A percentile compares a stretch with the other conserved stretches of the same genome.
phyloP scores from a whole-genome alignment of 2,113 vertebrate genomes.

The Rattus norvegicus region DNA sequence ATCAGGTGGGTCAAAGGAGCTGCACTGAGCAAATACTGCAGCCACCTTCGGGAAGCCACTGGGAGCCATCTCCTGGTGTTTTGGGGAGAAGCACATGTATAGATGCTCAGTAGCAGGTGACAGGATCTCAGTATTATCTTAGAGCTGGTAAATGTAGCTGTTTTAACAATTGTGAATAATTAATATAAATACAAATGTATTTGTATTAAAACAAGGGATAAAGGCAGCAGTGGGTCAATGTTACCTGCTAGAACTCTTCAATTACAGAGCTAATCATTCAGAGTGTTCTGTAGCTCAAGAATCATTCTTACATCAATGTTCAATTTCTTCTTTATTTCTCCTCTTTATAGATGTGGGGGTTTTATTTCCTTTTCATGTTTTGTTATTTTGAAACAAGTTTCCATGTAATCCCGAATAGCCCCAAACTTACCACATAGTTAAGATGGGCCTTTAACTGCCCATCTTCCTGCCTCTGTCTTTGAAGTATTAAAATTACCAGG shows the following conservation, averaged over 20 bases:
- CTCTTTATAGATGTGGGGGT: neutral
- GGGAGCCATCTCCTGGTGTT: constrained; percentile 11
- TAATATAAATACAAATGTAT: neutral
- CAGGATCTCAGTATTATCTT: neutral
- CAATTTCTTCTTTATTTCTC: neutral
- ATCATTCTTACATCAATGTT: neutral
- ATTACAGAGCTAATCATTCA: neutral
- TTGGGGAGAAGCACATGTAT: neutral
- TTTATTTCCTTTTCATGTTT: neutral
- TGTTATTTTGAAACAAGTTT: neutral
- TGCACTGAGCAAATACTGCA: neutral
- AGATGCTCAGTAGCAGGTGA: neutral
- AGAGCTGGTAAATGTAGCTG: neutral
- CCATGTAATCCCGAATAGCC: neutral
- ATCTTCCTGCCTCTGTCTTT: neutral
- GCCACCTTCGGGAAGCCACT: neutral
- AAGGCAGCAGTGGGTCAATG: neutral
- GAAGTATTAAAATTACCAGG: neutral
- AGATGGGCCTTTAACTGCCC: neutral
- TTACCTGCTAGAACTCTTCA: neutral
- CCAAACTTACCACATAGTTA: neutral
- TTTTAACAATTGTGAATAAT: constrained; percentile 20
- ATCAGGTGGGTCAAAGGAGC: neutral
- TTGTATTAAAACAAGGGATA: neutral
- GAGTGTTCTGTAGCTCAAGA: neutral